Evolutionary conservation across 2,113 vertebrate species (phyloP).

Genomic region (Carettochelys insculpta): DNA sequence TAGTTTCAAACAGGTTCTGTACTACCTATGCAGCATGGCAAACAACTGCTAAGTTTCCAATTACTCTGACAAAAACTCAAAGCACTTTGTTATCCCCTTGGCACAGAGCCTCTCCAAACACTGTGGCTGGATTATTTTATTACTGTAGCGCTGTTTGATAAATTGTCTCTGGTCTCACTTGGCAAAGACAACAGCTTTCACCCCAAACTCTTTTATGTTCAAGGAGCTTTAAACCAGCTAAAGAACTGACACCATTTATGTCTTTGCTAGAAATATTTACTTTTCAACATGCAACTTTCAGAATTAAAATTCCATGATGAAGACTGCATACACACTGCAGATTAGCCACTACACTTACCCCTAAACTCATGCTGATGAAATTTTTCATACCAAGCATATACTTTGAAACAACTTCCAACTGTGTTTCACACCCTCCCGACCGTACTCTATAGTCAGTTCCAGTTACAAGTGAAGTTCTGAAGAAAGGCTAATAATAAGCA

Average conservation of each 20-base stretch:
- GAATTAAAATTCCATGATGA: constrained; percentile 36
- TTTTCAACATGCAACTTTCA: constrained; percentile 22
- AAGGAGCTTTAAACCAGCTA: constrained; percentile 34
- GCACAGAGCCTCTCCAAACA: constrained; percentile 29
- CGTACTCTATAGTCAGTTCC: constrained; percentile 28
- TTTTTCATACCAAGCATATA: constrained; percentile 10
- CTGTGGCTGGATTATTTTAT: constrained; percentile 24
- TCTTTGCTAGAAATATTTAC: constrained; percentile 42
- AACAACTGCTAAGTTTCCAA: neutral
- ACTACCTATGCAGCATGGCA: neutral
- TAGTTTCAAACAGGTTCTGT: neutral
- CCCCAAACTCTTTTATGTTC: constrained; percentile 21
- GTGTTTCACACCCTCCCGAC: neutral
- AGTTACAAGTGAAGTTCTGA: constrained; percentile 31
- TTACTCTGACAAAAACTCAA: neutral
- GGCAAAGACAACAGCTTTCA: constrained; percentile 7
- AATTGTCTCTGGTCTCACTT: neutral
- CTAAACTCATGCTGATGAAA: too few relatives aligned
- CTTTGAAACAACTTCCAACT: constrained; percentile 10
- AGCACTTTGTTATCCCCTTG: neutral
- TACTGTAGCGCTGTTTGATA: constrained; percentile 24
- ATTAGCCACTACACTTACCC: constrained; percentile 23
- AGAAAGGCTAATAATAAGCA: constrained; percentile 3
- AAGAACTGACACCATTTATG: neutral
- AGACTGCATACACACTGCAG: constrained; percentile 43